Evolutionary conservation across 2,113 vertebrate species (phyloP), one percentile per base, ranked within the genome.

Genomic region (Podarcis muralis): DNA sequence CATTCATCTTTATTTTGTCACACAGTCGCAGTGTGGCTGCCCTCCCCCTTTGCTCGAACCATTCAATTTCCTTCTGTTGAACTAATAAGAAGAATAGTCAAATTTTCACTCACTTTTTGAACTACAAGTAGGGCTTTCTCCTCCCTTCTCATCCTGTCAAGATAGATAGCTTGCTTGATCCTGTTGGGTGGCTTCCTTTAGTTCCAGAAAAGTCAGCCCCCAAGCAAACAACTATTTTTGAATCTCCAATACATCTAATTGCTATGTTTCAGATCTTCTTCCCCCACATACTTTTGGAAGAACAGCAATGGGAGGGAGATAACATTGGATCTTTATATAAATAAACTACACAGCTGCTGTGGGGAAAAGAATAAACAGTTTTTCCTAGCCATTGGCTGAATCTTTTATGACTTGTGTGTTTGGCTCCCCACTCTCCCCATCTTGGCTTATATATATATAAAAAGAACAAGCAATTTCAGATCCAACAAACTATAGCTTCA

Each of bases 81-180:
- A 92, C 90, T 90, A 92, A 95, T 94, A 91, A 85, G 90, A 87
- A 87, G 85, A 84, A 83, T n/a, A 94, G 89, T 90, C 90, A 2
- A 1, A 87, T 90, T 91, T 69, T 84, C 81, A 6, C 62, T 94
- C 59, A 81, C 89, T 78, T 90, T 91, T 83, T 37, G 87, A 88
- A 88, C 87, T 0, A 66, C 83, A 88, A 1, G 68, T 69, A 68
- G 75, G 86, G 78, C 48, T 53, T 53, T 53, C 78, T 88, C 30
- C 68, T 40, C 77, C 87, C 3, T 83, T 59, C 66, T 30, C 8
- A 65, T 76, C 37, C n/a, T 87, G 43, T 2, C 1, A 72, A 48
- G 76, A 13, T n/a, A 69, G 25, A 30, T 22, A 0, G 43, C 83
- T 71, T 84, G 86, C 81, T 84, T 85, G 72, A 30, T 84, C 43